Evolutionary conservation across 2,113 vertebrate species (phyloP).

Genomic region (Harpagus bidentatus): DNA sequence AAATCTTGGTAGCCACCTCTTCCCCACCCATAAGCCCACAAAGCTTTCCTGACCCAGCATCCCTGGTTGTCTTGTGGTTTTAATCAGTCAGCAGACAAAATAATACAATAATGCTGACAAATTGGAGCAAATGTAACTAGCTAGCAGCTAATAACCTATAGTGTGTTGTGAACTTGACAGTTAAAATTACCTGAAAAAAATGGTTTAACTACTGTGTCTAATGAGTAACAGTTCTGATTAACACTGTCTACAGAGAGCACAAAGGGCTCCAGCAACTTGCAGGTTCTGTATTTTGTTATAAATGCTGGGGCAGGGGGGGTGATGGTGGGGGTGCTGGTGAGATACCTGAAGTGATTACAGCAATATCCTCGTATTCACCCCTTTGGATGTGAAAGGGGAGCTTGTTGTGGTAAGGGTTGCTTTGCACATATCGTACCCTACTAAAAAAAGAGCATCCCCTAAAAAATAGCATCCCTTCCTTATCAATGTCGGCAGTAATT

Average conservation of each 20-base stretch:
- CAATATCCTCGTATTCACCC: background rate
- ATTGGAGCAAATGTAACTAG: background rate
- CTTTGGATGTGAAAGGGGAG: background rate
- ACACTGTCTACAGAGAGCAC: background rate
- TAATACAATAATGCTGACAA: accelerated
- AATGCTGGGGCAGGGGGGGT: background rate
- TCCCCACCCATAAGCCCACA: background rate
- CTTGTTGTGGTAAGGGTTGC: background rate
- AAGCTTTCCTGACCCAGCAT: background rate
- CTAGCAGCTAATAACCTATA: background rate
- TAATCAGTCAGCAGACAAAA: background rate
- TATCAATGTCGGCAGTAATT: background rate
- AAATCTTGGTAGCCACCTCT: background rate
- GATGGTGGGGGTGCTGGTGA: too few relatives aligned
- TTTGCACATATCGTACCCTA: background rate
- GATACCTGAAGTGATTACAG: background rate
- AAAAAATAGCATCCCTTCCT: background rate
- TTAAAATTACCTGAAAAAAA: background rate
- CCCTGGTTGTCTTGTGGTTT: background rate
- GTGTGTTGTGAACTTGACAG: background rate
- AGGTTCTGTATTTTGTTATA: background rate
- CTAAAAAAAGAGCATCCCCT: background rate
- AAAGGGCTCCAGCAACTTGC: background rate
- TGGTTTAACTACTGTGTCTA: background rate
- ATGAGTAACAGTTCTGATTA: background rate